phyloP scores from a whole-genome alignment of 1,140 invertebrate genomes.

The Monomorium pharaonis region DNA sequence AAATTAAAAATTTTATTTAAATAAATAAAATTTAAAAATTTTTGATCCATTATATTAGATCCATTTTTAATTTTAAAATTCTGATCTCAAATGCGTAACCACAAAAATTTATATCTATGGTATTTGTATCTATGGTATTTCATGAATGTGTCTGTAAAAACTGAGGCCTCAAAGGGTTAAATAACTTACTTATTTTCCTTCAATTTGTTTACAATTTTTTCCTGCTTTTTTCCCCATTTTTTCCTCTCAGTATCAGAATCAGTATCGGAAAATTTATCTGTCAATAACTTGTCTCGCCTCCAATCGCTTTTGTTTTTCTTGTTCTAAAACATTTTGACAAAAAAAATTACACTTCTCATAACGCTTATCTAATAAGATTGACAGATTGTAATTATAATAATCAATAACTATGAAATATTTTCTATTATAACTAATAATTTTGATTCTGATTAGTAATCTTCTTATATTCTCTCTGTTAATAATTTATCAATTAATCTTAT shows the following conservation, averaged over 20 bases:
- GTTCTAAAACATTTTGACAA: constrained; percentile 27
- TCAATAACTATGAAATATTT: not conserved
- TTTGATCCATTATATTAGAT: no score
- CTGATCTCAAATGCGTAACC: no score
- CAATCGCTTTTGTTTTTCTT: constrained; percentile 71
- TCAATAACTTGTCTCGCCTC: constrained; percentile 78
- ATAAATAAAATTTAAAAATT: no score
- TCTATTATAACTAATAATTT: not conserved
- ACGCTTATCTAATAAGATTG: not conserved
- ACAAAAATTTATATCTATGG: no score
- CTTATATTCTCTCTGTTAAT: not conserved
- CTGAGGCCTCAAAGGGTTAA: no score
- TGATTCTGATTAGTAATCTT: not conserved
- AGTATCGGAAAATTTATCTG: constrained; percentile 74
- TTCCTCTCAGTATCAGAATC: constrained; percentile 77
- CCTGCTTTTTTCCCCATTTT: constrained; percentile 66
- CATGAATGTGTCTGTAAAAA: no score
- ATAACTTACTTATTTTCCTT: constrained; percentile 70
- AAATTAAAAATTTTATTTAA: no score
- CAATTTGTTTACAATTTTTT: constrained; percentile 63
- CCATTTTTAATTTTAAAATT: no score
- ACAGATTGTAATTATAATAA: not conserved
- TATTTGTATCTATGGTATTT: no score
- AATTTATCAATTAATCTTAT: not conserved
- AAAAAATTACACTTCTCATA: not conserved